These are phyloP conservation scores for Cyrtonyx montezumae DNA, from an alignment of 2,113 vertebrate genomes.

Conservation along the genomic window DNA sequence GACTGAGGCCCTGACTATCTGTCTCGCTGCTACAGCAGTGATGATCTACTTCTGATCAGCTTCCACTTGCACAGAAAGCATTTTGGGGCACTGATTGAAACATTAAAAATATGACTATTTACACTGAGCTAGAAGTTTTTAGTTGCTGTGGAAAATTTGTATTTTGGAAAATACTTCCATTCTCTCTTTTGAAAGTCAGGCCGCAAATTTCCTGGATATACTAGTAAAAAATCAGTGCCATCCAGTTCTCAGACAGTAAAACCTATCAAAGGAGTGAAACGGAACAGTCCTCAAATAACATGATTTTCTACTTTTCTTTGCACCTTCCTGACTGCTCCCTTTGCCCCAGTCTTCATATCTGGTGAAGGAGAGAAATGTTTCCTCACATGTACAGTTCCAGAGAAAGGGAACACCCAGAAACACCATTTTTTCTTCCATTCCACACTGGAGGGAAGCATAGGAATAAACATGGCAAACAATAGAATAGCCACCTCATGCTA, in stretches of 20 bases:
- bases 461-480: neutral
- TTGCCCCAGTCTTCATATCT: neutral
- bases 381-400: neutral
- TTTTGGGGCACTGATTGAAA: neutral
- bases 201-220: neutral
- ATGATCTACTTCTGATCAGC: neutral
- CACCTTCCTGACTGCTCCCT: neutral
- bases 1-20: rapidly evolving
- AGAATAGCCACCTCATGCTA: neutral
- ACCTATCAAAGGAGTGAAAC: neutral
- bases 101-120: neutral
- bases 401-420: neutral
- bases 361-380: neutral
- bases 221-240: neutral
- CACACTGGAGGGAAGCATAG: neutral
- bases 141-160: neutral
- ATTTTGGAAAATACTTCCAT: neutral
- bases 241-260: neutral
- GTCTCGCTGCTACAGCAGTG: neutral
- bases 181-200: neutral
- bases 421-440: neutral
- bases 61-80: neutral
- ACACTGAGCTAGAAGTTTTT: neutral
- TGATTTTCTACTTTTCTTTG: neutral
- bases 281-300: neutral